Evolutionary conservation across 1,140 invertebrate genomes (phyloP), one percentile per base, ranked within the genome.

Genomic region (Neodiprion fabricii): DNA sequence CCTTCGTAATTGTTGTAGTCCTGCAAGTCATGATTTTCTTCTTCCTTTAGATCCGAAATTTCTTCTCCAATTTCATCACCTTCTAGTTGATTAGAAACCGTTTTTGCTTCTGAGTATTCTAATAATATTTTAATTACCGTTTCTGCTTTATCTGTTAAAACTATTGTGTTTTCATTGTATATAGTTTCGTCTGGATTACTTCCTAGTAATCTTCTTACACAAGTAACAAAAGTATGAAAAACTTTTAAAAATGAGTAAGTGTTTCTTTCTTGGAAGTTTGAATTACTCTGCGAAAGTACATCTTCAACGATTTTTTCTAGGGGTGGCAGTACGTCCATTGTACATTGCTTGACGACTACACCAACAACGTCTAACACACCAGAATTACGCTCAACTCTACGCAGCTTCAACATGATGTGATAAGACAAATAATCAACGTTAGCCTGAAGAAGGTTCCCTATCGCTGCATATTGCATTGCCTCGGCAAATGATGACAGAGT

Each of bases 391-490:
- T 88, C 79, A 71, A 91, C 84, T 79, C 89, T 89, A 21, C 89
- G 90, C n/a, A 94, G 85, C 83, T 91, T 90, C 0, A 90, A 81
- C 12, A 90, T 91, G 53, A 94, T 88, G 73, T 93, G 90, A 78
- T 91, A 91, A 0, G 92, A 91, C 77, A 93, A 90, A 79, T 93
- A 94, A 83, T 94, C 92, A 2, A 91, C 89, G 79, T 94, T 94
- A 2, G 78, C 74, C 40, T 87, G 86, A 48, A 94, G 85, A 23
- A 94, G 85, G 8, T 90, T 85, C 1, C 89, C 86, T 1, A 92
- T 86, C 49, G 85, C 84, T 7, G 79, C 65, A 74, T 90, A 87
- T 0, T 85, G 85, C 79, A 89, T 89, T 0, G 91, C 88, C 49
- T 77, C 70, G 3, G 91, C 88, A 21, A 93, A 87, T 71, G 88